These are phyloP conservation scores for Junonia oenone DNA, from an alignment of 2,888 invertebrate genomes.

Conservation along the genomic window DNA sequence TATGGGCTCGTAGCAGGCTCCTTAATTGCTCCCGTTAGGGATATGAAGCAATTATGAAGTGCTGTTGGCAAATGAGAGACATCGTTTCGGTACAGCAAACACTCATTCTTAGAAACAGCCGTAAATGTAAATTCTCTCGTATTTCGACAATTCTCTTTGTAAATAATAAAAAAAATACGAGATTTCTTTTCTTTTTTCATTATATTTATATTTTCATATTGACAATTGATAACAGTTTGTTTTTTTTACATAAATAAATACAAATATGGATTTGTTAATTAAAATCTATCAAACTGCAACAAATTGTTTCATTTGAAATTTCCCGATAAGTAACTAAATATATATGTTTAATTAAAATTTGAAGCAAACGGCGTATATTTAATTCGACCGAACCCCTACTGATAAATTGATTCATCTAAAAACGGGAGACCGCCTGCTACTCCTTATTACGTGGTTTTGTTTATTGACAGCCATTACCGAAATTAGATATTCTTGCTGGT, in stretches of 20 bases:
- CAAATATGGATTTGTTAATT: constrained; percentile 6
- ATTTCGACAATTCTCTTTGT: too few species aligned
- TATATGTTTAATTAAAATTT: background rate
- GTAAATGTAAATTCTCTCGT: too few species aligned
- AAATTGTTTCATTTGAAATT: too few species aligned
- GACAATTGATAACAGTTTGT: too few species aligned
- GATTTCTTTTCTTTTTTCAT: too few species aligned
- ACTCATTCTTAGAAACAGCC: constrained; percentile 4
- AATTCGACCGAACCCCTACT: constrained; percentile 49
- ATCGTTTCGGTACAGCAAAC: constrained; percentile 11
- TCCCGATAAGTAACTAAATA: background rate
- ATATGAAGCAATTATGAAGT: constrained; percentile 38
- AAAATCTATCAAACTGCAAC: background rate
- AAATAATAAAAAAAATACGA: too few species aligned
- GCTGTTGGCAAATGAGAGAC: constrained; percentile 6
- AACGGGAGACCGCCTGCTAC: constrained; percentile 36
- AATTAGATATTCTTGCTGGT: constrained; percentile 37
- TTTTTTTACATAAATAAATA: background rate
- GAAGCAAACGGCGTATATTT: constrained; percentile 32
- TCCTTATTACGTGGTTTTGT: constrained; percentile 31
- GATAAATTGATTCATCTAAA: constrained; percentile 56
- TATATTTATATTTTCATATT: too few species aligned
- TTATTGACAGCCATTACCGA: constrained; percentile 43
- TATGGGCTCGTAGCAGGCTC: constrained; percentile 36
- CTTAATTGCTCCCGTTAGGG: constrained; percentile 43